Conservation (phyloP, 1,140 invertebrate genomes). For the Lordiphosa stackelbergi region DNA sequence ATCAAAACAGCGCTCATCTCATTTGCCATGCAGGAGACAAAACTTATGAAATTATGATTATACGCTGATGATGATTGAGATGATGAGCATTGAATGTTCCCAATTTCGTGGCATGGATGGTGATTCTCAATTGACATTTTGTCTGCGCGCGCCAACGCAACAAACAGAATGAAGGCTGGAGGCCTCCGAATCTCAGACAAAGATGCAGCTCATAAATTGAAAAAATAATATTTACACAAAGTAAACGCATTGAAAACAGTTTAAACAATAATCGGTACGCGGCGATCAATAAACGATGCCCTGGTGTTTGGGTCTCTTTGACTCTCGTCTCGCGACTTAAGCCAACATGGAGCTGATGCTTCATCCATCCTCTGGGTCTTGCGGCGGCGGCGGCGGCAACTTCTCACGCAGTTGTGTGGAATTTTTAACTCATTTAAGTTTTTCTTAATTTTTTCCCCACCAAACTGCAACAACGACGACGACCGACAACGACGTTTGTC, state of each 20-base stretch:
- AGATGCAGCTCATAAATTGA: constrained; percentile 63
- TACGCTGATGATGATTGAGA: constrained; percentile 29
- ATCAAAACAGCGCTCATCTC: constrained; percentile 21
- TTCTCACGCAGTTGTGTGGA: constrained; percentile 72
- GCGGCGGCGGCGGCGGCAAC: constrained; percentile 45
- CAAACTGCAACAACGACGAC: constrained; percentile 23
- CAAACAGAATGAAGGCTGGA: constrained; percentile 17
- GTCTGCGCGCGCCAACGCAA: constrained; percentile 56
- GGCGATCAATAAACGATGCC: constrained; percentile 68
- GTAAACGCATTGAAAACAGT: constrained; percentile 76
- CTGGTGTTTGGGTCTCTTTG: constrained; percentile 5
- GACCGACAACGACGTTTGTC: constrained; percentile 44
- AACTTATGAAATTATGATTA: constrained; percentile 1
- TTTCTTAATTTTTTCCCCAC: constrained; percentile 60
- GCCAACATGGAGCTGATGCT: neutral
- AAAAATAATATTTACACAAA: constrained; percentile 73
- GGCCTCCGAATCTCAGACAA: constrained; percentile 39
- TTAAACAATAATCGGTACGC: constrained; percentile 73
- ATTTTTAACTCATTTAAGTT: constrained; percentile 72
- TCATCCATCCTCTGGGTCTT: constrained; percentile 17
- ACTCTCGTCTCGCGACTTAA: constrained; percentile 4
- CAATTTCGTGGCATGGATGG: neutral
- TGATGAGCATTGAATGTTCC: constrained; percentile 28
- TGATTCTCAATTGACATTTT: constrained; percentile 71
- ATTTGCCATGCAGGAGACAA: too few relatives aligned